phyloP scores from a whole-genome alignment of 2,888 invertebrate genomes.

The Acanthosepion esculentum region DNA sequence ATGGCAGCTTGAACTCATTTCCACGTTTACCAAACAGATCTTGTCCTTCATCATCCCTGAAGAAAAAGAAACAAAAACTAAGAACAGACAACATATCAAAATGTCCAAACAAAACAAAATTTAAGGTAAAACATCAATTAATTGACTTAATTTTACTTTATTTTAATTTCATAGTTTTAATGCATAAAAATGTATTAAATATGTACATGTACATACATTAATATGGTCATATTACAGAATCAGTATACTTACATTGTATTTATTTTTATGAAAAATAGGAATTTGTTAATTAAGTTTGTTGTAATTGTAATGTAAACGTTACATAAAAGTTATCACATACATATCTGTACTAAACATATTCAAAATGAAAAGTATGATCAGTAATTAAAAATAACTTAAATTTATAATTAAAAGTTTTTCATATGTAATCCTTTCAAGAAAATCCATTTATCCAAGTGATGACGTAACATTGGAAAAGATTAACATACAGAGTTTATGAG shows the following conservation, averaged over 20 bases:
- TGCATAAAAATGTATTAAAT: not conserved
- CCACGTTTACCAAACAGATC: constrained; percentile 97
- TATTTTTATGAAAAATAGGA: too few species aligned
- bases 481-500: not conserved
- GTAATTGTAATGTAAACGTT: too few species aligned
- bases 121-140: not conserved
- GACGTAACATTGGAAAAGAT: not conserved
- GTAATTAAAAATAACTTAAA: too few species aligned
- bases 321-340: too few species aligned
- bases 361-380: too few species aligned
- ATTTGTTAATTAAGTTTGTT: too few species aligned
- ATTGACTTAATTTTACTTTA: too few species aligned
- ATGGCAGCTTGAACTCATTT: constrained; percentile 99
- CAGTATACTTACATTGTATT: too few species aligned
- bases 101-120: not conserved
- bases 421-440: not conserved
- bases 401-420: not conserved
- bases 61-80: constrained; percentile 51
- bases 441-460: not conserved
- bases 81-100: not conserved
- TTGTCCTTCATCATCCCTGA: constrained; percentile 97
- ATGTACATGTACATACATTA: not conserved
- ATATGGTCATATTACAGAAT: too few species aligned
- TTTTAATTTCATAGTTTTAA: too few species aligned
- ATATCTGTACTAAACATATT: too few species aligned